Evolutionary conservation across 2,888 invertebrate species (phyloP).

Genomic region (Conchocele bisecta): DNA sequence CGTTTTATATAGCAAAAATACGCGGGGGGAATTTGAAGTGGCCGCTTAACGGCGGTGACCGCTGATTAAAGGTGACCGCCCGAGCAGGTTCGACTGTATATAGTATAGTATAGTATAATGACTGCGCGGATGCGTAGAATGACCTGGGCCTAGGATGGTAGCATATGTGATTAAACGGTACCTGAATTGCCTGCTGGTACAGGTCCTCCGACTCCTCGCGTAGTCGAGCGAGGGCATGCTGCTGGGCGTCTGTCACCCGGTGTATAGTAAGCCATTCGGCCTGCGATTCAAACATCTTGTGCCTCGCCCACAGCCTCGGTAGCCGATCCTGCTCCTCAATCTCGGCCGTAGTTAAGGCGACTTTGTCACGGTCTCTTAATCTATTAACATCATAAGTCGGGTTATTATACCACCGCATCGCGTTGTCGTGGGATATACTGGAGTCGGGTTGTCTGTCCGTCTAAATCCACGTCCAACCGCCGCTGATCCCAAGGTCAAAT

Average conservation of each 20-base stretch:
- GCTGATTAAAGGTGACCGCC: background rate
- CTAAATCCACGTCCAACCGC: no score
- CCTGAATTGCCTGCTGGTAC: conserved; percentile 93
- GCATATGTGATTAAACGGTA: no score
- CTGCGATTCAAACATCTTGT: conserved; percentile 87
- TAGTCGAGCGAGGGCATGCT: conserved; percentile 90
- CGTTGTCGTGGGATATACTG: no score
- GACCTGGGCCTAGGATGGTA: conserved; percentile 4
- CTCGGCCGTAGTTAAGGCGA: conserved; percentile 84
- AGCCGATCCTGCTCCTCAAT: conserved; percentile 87
- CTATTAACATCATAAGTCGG: no score
- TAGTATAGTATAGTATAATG: background rate
- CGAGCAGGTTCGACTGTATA: no score
- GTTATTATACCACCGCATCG: no score
- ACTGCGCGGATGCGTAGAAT: conserved; percentile 6
- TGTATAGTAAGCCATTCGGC: conserved; percentile 88
- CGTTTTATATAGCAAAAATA: no score
- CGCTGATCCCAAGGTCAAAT: no score
- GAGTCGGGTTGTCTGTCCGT: no score
- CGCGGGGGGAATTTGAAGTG: no score
- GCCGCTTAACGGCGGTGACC: no score
- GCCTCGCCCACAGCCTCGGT: conserved; percentile 90
- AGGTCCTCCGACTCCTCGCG: conserved; percentile 92
- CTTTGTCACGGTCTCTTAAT: conserved; percentile 69
- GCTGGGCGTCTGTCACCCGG: conserved; percentile 86